Evolutionary conservation across 2,797 vertebrate genomes (phyloP), one percentile per base, ranked within the genome.

Genomic region (Parambassis ranga): DNA sequence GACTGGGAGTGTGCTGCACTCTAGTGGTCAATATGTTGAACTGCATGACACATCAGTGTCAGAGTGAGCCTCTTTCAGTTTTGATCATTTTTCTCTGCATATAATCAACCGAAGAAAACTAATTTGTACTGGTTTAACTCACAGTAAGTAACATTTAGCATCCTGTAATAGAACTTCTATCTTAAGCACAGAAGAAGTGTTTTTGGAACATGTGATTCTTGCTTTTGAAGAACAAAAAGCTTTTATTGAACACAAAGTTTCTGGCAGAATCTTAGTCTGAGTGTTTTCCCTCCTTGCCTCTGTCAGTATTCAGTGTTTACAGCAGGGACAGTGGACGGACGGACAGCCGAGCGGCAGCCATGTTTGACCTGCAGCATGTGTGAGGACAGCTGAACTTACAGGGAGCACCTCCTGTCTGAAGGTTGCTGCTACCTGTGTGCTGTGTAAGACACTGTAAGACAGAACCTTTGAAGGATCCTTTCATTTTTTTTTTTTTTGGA

Each of bases 291-390:
- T 67, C 43, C 43, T 43, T 69, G 53, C 35, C 59, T 92, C 86
- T 85, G 93, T 95, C 94, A 95, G 94, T 93, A 91, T 86, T 94
- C 91, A 92, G 93, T 96, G 95, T 96, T 95, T 96, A 97, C 95
- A 96, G 90, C 92, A 89, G 94, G 92, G 93, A 92, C 31, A 16
- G 32, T 11, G 39, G 50, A 18, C 31, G 92, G 85, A 91, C n/a
- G 56, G 47, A 58, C 23, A 24, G 18, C 36, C 31, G 53, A 65
- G 90, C 87, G 90, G 89, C 7, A 37, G 23, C 32, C 37, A 90
- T 88, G 89, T 86, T 91, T 90, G 89, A 92, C 91, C 93, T 58
- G 86, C 91, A 92, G 91, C 92, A 85, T 86, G 92, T 30, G 27
- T n/a, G n/a, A n/a, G n/a, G n/a, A n/a, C n/a, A 48, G 65, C 38